phyloP scores from a whole-genome alignment of 2,113 vertebrate genomes.

The Cyprinodon brontotheroides region DNA sequence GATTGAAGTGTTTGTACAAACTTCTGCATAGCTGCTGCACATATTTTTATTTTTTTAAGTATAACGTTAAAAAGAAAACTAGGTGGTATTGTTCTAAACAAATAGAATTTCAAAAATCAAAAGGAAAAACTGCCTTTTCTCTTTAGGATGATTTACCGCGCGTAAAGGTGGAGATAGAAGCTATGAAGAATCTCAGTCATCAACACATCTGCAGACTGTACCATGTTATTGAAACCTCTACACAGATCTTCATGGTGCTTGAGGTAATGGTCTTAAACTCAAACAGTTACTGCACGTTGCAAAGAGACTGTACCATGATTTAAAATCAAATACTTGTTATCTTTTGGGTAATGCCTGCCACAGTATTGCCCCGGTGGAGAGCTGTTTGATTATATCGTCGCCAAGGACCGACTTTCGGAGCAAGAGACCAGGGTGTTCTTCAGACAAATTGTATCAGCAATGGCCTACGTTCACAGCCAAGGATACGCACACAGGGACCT shows the following conservation, averaged over 20 bases:
- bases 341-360: background rate
- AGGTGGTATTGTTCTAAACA: background rate
- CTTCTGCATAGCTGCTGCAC: background rate
- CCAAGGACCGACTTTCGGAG: conserved; percentile 90
- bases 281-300: background rate
- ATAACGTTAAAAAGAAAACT: background rate
- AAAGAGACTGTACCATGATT: background rate
- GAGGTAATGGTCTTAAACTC: conserved; percentile 80
- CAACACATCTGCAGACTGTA: conserved; percentile 93
- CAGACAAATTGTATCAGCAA: conserved; percentile 91
- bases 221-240: conserved; percentile 91
- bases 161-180: conserved; percentile 92
- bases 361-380: conserved; percentile 97
- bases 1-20: background rate
- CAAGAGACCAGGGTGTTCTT: conserved; percentile 92
- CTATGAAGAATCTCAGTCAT: conserved; percentile 93
- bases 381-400: conserved; percentile 94
- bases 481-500: conserved; percentile 96
- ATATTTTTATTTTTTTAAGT: no score
- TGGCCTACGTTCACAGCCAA: conserved; percentile 92
- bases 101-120: background rate
- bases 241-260: conserved; percentile 92
- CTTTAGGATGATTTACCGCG: conserved; percentile 89
- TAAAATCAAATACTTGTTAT: background rate
- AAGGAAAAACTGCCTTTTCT: background rate